Base-by-base conservation (phyloP, 2,888 invertebrate genomes). In the Meghimatium bilineatum region DNA sequence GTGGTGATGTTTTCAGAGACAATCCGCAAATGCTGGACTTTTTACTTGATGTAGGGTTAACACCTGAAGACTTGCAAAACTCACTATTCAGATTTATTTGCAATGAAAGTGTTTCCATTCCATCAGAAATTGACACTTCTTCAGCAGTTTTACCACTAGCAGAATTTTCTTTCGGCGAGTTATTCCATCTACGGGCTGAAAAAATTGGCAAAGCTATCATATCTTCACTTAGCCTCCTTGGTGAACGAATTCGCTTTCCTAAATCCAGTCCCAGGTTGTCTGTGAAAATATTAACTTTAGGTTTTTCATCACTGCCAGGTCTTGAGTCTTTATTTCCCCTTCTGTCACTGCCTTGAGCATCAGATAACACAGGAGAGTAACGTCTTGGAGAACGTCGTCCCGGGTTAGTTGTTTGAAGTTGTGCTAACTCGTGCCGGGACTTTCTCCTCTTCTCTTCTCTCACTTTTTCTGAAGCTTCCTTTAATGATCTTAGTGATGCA, bases 211-310 rank as follows among this genome's bases (percentile, higher is more conserved):
- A 56, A 12, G 84, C 80, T 36, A 78, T 83, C 83, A 85, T 80
- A 38, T 81, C 83, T 77, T 86, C 85, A 74, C 83, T 86, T 20
- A 83, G 44, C 36, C 85, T 75, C n/a, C 85, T 74, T 23, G 87
- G 85, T n/a, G 87, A 87, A 34, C 87, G 80, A 32, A 80, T 81
- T 44, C 85, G 74, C 32, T 85, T 85, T 6, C 84, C 84, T 32
- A 84, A 69, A 60, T 84, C 84, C 29, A 67, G 36, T 10, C 84
- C 80, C 20, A 84, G 32, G 36, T 80, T 76, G 66, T 84, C 84
- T n/a, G 84, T 80, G 67, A 84, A 84, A 71, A 84, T 84, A 38
- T 84, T 84, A 5, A 84, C 69, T 75, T 84, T 84, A 0, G 76
- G 84, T 49, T 80, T 80, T 36, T 84, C 84, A 63, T 72, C 80